These are phyloP conservation scores for Nautilus pompilius DNA, from an alignment of 1,140 invertebrate genomes.

Conservation along the genomic window DNA sequence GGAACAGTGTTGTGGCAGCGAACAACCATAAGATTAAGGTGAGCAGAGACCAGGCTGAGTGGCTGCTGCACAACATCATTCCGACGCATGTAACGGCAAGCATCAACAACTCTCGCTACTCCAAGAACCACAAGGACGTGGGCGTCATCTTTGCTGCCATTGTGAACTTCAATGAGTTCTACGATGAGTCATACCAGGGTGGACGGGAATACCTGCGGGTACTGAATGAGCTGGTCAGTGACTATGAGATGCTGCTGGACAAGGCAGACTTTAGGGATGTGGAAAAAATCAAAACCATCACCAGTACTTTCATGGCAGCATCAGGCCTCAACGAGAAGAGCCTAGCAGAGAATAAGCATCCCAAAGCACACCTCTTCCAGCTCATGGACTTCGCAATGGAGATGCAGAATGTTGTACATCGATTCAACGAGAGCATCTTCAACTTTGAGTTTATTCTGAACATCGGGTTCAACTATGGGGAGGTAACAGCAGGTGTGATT, in stretches of 20 bases:
- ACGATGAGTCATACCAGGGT: constrained; percentile 87
- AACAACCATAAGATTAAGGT: constrained; percentile 47
- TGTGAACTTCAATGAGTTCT: constrained; percentile 93
- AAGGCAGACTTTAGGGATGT: constrained; percentile 80
- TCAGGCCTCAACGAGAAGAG: constrained; percentile 83
- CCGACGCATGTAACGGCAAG: constrained; percentile 90
- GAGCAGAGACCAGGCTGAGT: constrained; percentile 89
- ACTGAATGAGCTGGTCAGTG: constrained; percentile 88
- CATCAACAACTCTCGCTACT: constrained; percentile 62
- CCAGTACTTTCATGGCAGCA: constrained; percentile 96
- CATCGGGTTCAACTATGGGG: constrained; percentile 68
- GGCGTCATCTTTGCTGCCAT: constrained; percentile 94
- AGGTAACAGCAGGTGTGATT: constrained; percentile 93
- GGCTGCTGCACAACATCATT: constrained; percentile 94
- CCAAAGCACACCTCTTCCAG: constrained; percentile 77
- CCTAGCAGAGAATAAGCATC: constrained; percentile 60
- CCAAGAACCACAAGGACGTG: constrained; percentile 88
- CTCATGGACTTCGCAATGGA: constrained; percentile 85
- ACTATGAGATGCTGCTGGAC: constrained; percentile 90
- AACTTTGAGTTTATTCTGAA: constrained; percentile 88
- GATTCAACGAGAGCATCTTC: constrained; percentile 85
- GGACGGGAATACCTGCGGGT: constrained; percentile 87
- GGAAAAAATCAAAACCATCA: constrained; percentile 98
- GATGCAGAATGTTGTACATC: constrained; percentile 75
- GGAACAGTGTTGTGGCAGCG: constrained; percentile 74